A percentile compares a stretch with the other conserved stretches of the same genome.
These are phyloP conservation scores for Actinernus sp. DNA, from an alignment of 92 coral and sea anemone genomes.

Conservation along the genomic window DNA sequence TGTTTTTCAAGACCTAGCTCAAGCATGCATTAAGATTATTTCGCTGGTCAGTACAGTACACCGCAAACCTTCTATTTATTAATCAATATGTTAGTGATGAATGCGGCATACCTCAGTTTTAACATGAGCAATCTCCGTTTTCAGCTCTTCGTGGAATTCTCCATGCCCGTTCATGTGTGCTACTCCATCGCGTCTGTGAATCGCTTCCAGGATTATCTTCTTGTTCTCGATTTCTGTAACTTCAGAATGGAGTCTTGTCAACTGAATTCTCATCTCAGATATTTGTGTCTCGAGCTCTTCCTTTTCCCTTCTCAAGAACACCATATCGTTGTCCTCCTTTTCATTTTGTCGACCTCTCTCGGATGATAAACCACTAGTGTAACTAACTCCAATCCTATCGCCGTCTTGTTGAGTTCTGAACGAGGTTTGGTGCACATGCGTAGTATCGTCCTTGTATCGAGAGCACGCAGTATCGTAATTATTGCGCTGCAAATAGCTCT, in stretches of 20 bases:
- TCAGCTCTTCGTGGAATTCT: slow-evolving; percentile 15
- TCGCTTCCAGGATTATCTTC: slow-evolving; percentile 67
- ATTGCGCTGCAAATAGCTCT: no score
- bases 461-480: no score
- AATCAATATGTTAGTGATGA: neutral
- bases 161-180: slow-evolving; percentile 4
- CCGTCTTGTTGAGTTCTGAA: no score
- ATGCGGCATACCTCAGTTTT: slow-evolving; percentile 1
- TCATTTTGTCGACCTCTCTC: no score
- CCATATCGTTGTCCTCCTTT: slow-evolving; percentile 52
- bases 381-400: no score
- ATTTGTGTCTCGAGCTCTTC: slow-evolving; percentile 77
- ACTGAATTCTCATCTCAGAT: slow-evolving; percentile 62
- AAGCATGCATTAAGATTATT: no score
- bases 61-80: no score
- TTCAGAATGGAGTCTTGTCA: slow-evolving; percentile 74
- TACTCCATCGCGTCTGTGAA: slow-evolving; percentile 17
- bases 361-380: no score
- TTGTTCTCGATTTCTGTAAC: slow-evolving; percentile 80
- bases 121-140: slow-evolving; percentile 9
- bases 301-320: slow-evolving; percentile 64
- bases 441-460: no score
- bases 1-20: no score
- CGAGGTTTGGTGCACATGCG: no score
- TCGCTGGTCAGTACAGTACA: no score